phyloP scores from a whole-genome alignment of 1,140 invertebrate genomes.

The Pseudomyrmex gracilis region DNA sequence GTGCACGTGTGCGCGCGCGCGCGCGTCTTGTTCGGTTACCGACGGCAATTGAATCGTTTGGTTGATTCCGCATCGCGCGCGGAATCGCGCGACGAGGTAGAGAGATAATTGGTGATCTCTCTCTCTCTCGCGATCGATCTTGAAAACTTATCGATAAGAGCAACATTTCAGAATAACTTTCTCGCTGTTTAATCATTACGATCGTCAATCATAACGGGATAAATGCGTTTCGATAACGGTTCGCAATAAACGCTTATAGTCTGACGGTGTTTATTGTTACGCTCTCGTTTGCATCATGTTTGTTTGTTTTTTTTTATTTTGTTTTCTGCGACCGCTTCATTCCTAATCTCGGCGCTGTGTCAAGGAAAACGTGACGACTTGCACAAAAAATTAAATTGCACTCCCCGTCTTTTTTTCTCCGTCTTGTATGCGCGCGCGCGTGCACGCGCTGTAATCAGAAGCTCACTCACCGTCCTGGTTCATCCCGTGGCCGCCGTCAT shows the following conservation, averaged over 20 bases:
- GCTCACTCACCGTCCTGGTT: constrained; percentile 83
- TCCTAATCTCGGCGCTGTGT: constrained; percentile 7
- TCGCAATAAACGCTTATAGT: constrained; percentile 21
- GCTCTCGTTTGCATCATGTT: background rate
- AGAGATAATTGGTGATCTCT: constrained; percentile 66
- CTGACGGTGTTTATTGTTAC: background rate
- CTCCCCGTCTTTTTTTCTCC: background rate
- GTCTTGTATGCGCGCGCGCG: too few species aligned
- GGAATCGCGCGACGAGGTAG: constrained; percentile 21
- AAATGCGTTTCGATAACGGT: constrained; percentile 62
- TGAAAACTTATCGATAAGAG: constrained; percentile 42
- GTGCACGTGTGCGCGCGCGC: constrained; percentile 1
- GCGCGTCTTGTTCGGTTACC: background rate
- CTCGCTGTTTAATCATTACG: constrained; percentile 57
- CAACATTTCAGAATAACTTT: constrained; percentile 49
- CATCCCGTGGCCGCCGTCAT: constrained; percentile 83
- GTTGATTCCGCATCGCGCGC: constrained; percentile 27
- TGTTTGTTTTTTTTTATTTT: too few species aligned
- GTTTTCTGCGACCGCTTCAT: background rate
- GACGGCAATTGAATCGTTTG: constrained; percentile 20
- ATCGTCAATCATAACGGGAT: constrained; percentile 63
- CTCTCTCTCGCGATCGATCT: constrained; percentile 60
- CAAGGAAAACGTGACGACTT: constrained; percentile 11
- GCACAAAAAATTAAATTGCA: constrained; percentile 3
- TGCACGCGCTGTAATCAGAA: background rate